Base-by-base conservation (phyloP, 1,140 invertebrate species). In the Laodelphax striatellus region DNA sequence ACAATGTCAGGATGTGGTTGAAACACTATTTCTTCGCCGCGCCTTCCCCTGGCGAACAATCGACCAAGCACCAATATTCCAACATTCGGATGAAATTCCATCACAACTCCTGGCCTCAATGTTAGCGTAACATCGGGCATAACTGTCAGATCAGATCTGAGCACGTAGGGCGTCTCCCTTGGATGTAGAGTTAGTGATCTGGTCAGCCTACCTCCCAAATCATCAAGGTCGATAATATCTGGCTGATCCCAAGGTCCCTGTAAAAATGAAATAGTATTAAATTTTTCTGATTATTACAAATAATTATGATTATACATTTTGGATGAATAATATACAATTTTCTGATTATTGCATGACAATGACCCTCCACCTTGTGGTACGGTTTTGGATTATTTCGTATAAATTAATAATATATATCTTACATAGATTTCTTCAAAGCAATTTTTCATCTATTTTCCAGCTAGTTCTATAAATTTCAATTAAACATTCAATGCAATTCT, bases 11-110 rank as follows among this genome's bases (percentile, higher is more conserved):
- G 43, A 46, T 46, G 43, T 13, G 43, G 43, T 13, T 19, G 43
- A 6, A 46, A 46, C 16, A 84, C 71, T 62, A 97, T 96, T 57
- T 90, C 88, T 22, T 85, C 78, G 41, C 86, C 85, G 57, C 79
- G 77, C 34, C 82, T 81, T 0, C 97, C 97, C 58, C 84, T 73
- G 2, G 94, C 95, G 22, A 65, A 21, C n/a, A 99, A 73, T 1
- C 86, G 87, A 0, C 97, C 97, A 55, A 99, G 76, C 5, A 98
- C 95, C 10, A 99, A 76, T 62, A 99, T 95, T 0, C 97, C 95
- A 64, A 99, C 92, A 76, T 95, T 97, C 2, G 96, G 94, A 52
- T 87, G 86, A 73, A 99, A 97, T 75, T 97, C 92, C 69, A 99
- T 77, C 2, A 86, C 81, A 1, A 97, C 94, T 6, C 94, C 95